phyloP scores from a whole-genome alignment of 1,140 invertebrate genomes.

The Formica selysi region DNA sequence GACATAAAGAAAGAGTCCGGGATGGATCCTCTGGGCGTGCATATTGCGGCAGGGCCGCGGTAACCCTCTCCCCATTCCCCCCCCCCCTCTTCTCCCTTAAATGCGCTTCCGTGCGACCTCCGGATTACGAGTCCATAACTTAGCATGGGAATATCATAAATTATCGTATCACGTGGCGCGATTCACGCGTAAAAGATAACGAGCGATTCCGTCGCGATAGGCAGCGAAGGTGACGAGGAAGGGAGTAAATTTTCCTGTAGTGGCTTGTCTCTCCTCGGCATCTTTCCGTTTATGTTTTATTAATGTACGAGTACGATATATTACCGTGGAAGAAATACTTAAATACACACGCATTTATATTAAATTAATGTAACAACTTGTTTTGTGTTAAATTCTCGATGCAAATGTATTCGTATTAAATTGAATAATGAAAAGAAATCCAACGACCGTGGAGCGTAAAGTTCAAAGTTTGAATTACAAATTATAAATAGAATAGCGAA shows the following conservation, averaged over 20 bases:
- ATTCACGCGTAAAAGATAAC: slow-evolving; percentile 43
- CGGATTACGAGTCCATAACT: slow-evolving; percentile 47
- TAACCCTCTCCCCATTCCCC: neutral
- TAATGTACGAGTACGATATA: slow-evolving; percentile 10
- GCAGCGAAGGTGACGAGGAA: neutral
- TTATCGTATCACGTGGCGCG: slow-evolving; percentile 43
- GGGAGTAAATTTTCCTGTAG: slow-evolving; percentile 36
- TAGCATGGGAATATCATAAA: slow-evolving; percentile 39
- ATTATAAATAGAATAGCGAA: neutral
- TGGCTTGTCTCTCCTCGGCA: neutral
- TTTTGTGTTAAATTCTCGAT: neutral
- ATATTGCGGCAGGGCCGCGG: slow-evolving; percentile 12
- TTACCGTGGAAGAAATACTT: neutral
- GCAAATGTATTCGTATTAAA: slow-evolving; percentile 18
- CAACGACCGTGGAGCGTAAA: neutral
- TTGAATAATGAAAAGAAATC: neutral
- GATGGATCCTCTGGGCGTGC: slow-evolving; percentile 42
- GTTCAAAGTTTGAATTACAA: neutral
- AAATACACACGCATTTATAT: neutral
- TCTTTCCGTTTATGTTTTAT: slow-evolving; percentile 39
- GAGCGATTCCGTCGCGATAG: slow-evolving; percentile 11
- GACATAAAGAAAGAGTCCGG: slow-evolving; percentile 40
- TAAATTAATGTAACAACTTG: slow-evolving; percentile 1
- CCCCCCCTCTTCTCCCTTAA: too few species aligned
- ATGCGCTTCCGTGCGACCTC: neutral